These are phyloP conservation scores for Smithornis capensis DNA, from an alignment of 2,113 vertebrate genomes.

Conservation along the genomic window DNA sequence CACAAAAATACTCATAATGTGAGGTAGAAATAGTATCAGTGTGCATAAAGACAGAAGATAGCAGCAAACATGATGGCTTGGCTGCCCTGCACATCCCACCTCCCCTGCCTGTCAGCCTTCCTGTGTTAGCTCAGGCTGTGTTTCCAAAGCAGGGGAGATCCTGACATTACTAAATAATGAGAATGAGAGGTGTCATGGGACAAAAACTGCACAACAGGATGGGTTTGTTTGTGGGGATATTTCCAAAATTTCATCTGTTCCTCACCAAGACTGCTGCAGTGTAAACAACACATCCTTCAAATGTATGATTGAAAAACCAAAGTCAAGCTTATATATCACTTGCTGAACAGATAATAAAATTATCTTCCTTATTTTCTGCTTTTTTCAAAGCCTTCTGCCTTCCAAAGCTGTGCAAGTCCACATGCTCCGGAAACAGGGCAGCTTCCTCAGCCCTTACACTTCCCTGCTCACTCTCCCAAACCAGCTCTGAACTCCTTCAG, in stretches of 20 bases:
- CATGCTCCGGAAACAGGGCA: background rate
- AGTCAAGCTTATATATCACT: background rate
- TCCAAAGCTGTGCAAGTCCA: background rate
- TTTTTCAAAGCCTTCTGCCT: background rate
- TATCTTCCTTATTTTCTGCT: background rate
- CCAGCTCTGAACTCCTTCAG: background rate
- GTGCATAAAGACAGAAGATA: background rate
- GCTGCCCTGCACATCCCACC: background rate
- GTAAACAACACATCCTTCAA: background rate
- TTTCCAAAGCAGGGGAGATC: background rate
- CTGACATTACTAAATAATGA: background rate
- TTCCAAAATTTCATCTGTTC: background rate
- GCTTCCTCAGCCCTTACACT: background rate
- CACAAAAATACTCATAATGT: background rate
- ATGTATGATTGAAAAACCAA: background rate
- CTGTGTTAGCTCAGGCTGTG: background rate
- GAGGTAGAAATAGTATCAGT: background rate
- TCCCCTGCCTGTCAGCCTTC: background rate
- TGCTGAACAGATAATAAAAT: background rate
- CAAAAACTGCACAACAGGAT: background rate
- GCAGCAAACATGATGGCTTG: accelerated
- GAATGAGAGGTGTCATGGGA: background rate
- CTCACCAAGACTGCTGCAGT: background rate
- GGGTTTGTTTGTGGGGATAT: background rate
- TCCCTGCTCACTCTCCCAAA: background rate